Conservation (phyloP, 64 coral and sea anemone genomes). For the Montipora sp. region DNA sequence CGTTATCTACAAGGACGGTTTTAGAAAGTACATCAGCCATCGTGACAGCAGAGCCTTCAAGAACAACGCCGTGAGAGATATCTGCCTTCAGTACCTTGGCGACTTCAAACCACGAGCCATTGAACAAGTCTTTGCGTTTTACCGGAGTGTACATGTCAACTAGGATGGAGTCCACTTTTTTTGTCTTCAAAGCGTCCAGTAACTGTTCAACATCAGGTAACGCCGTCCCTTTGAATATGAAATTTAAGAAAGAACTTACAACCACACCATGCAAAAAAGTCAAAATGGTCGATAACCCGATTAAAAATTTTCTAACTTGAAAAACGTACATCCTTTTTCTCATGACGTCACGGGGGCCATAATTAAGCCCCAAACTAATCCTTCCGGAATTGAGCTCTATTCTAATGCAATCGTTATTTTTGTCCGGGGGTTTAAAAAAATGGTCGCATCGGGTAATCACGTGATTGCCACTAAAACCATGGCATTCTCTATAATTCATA, state of each 20-base stretch:
- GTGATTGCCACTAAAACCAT: too few relatives aligned
- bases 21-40: constrained; percentile 4
- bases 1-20: not conserved
- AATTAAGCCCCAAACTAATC: too few relatives aligned
- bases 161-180: not conserved
- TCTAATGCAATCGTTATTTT: too few relatives aligned
- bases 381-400: too few relatives aligned
- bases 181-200: constrained; percentile 9
- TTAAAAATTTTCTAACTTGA: too few relatives aligned
- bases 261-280: not conserved
- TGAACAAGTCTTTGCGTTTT: constrained; percentile 35
- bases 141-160: constrained; percentile 37
- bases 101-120: constrained; percentile 45
- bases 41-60: not conserved
- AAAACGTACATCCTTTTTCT: too few relatives aligned
- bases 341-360: too few relatives aligned
- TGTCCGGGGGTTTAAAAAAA: too few relatives aligned
- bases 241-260: not conserved
- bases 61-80: constrained; percentile 28
- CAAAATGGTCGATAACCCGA: too few relatives aligned
- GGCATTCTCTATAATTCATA: too few relatives aligned
- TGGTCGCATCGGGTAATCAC: too few relatives aligned
- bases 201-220: constrained; percentile 30
- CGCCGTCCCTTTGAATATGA: not conserved
- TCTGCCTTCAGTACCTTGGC: not conserved